Conservation (phyloP, 2,888 invertebrate genomes). For the Drosophila pullipes region DNA sequence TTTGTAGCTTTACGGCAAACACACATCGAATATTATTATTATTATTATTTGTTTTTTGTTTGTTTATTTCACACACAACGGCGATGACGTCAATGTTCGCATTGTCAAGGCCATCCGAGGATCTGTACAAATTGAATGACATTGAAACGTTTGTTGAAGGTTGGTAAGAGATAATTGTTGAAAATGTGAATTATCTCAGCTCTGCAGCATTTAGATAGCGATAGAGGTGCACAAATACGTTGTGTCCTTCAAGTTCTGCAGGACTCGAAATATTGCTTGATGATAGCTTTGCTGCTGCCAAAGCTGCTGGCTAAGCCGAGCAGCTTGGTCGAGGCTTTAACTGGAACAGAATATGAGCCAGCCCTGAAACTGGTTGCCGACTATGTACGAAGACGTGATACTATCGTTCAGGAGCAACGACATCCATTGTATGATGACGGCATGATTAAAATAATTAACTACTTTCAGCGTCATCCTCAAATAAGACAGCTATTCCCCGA, state of each 20-base stretch:
- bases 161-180: neutral
- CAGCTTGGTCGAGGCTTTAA: slow-evolving; percentile 1
- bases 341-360: slow-evolving; percentile 29
- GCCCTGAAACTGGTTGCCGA: slow-evolving; percentile 43
- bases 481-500: slow-evolving; percentile 45
- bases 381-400: slow-evolving; percentile 34
- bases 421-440: slow-evolving; percentile 53
- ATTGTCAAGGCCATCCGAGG: neutral
- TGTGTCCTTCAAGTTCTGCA: slow-evolving; percentile 45
- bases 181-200: neutral
- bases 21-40: neutral
- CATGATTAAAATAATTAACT: slow-evolving; percentile 59
- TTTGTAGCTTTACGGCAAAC: neutral
- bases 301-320: slow-evolving; percentile 38
- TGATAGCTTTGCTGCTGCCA: slow-evolving; percentile 53
- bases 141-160: neutral
- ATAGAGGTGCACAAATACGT: slow-evolving; percentile 37
- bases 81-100: neutral
- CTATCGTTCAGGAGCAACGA: slow-evolving; percentile 36
- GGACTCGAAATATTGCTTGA: slow-evolving; percentile 43
- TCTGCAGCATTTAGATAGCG: slow-evolving; percentile 33
- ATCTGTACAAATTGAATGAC: neutral
- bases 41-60: neutral
- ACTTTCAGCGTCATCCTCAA: slow-evolving; percentile 43
- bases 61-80: neutral